Conservation (phyloP, 1,140 invertebrate species). For the Atta cephalotes region DNA sequence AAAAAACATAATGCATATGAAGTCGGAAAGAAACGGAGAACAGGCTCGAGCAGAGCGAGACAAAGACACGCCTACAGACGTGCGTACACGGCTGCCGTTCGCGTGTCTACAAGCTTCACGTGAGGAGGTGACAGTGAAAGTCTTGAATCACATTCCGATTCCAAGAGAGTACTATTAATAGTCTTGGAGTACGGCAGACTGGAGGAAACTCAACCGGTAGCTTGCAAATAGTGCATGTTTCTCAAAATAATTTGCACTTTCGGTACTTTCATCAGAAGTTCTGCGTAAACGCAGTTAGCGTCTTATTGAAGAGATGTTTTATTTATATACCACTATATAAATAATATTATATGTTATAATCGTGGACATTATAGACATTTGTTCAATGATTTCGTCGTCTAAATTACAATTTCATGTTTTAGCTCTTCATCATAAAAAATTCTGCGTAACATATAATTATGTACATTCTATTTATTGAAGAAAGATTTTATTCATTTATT, state of each 20-base stretch:
- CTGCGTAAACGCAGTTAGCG: background rate
- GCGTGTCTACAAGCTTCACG: conserved; percentile 77
- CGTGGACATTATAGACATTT: background rate
- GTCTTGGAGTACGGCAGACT: conserved; percentile 59
- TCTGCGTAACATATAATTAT: no score
- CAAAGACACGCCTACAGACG: conserved; percentile 43
- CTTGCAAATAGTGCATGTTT: background rate
- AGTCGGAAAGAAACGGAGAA: conserved; percentile 29
- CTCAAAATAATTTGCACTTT: background rate
- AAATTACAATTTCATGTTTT: background rate
- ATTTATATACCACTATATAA: background rate
- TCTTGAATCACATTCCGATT: conserved; percentile 79
- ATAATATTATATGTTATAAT: background rate
- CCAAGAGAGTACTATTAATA: conserved; percentile 75
- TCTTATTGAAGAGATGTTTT: background rate
- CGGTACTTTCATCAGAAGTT: background rate
- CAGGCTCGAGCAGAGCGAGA: conserved; percentile 42
- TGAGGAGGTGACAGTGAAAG: conserved; percentile 81
- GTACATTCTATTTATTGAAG: no score
- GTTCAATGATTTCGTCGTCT: background rate
- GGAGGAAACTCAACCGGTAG: conserved; percentile 59
- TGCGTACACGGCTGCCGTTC: conserved; percentile 67
- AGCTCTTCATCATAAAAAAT: no score
- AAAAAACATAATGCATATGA: conserved; percentile 40
- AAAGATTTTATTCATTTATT: no score